phyloP scores from a whole-genome alignment of 2,113 vertebrate species.

The Eupsittula cactorum region DNA sequence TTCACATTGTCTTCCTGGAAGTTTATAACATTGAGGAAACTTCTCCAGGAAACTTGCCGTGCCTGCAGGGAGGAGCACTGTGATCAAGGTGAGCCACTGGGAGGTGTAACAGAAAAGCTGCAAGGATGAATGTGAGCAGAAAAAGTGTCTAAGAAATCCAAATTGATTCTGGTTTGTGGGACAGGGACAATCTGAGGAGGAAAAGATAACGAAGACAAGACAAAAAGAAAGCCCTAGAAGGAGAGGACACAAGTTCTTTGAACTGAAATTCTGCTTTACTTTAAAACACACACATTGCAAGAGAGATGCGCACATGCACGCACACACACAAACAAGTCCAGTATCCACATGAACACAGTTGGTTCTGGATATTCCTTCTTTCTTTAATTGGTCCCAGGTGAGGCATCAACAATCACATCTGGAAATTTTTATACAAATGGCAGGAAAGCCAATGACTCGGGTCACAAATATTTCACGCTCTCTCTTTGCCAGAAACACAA shows the following conservation, averaged over 20 bases:
- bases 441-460: slow-evolving; percentile 68
- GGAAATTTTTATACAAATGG: slow-evolving; percentile 72
- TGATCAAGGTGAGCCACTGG: not conserved
- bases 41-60: not conserved
- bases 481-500: slow-evolving; percentile 67
- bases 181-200: not conserved
- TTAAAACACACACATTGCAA: slow-evolving; percentile 22
- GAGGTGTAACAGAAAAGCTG: not conserved
- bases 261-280: slow-evolving; percentile 31
- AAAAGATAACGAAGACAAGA: not conserved
- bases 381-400: slow-evolving; percentile 71
- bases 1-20: not conserved
- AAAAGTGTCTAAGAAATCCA: not conserved
- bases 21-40: not conserved
- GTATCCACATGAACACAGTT: slow-evolving; percentile 45
- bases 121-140: not conserved
- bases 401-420: slow-evolving; percentile 71
- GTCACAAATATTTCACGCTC: slow-evolving; percentile 76
- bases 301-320: not conserved
- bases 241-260: slow-evolving; percentile 12
- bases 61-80: not conserved
- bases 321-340: slow-evolving; percentile 43
- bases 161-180: not conserved
- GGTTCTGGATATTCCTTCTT: slow-evolving; percentile 53
- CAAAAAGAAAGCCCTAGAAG: not conserved